These are phyloP conservation scores for Menura novaehollandiae DNA, from an alignment of 2,113 vertebrate genomes.

Conservation along the genomic window DNA sequence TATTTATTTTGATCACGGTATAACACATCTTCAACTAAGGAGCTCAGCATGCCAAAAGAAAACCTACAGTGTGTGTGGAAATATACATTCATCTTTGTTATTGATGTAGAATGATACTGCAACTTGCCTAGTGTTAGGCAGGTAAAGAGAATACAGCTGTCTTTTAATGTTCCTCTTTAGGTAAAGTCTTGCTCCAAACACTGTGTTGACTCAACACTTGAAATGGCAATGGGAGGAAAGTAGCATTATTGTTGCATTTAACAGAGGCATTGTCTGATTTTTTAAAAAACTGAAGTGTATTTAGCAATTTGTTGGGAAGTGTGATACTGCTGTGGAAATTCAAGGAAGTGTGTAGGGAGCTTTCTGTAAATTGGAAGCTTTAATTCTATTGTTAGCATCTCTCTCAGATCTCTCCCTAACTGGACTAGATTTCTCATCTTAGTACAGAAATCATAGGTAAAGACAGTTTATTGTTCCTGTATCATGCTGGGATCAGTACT, in stretches of 20 bases:
- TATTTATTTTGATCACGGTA: background rate
- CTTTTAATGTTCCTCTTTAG: background rate
- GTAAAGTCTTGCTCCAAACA: background rate
- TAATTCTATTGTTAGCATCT: background rate
- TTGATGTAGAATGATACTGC: background rate
- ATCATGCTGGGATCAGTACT: background rate
- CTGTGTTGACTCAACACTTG: background rate
- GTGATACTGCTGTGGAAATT: background rate
- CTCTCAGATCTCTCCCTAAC: background rate
- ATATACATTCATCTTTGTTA: background rate
- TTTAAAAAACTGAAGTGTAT: background rate
- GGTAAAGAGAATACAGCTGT: background rate
- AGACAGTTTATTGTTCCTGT: background rate
- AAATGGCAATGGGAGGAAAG: background rate
- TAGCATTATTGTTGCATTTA: background rate
- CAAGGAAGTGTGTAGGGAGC: background rate
- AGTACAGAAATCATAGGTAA: background rate
- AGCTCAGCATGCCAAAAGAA: background rate
- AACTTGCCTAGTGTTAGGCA: background rate
- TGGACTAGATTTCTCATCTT: background rate
- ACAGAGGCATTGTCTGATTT: background rate
- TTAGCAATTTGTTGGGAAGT: background rate
- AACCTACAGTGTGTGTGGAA: background rate
- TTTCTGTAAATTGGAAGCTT: background rate
- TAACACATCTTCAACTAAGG: background rate